These are phyloP conservation scores for Tupaia chinensis DNA, from an alignment of 2,113 vertebrate species.

Conservation along the genomic window DNA sequence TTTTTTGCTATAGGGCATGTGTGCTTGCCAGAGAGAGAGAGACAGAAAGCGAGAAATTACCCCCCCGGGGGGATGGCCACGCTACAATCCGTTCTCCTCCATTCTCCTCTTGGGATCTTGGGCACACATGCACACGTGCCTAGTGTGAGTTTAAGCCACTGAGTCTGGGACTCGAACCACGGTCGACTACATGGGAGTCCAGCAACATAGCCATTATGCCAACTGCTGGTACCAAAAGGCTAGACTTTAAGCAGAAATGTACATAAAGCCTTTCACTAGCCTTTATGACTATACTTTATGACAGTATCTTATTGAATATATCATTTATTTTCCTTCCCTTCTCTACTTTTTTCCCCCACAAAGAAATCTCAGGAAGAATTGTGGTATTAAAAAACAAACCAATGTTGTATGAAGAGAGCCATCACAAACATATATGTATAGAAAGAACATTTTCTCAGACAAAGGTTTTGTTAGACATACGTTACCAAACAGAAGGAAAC, in stretches of 20 bases:
- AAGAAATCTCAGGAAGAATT: neutral
- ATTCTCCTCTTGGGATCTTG: too few relatives aligned
- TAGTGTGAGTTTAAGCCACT: too few relatives aligned
- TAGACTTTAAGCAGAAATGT: slow-evolving; percentile 29
- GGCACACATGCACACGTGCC: too few relatives aligned
- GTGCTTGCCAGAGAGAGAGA: too few relatives aligned
- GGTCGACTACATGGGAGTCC: too few relatives aligned
- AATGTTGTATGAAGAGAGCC: neutral
- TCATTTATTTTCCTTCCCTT: neutral
- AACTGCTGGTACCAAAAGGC: neutral
- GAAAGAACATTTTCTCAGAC: slow-evolving; percentile 32
- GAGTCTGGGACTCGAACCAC: too few relatives aligned
- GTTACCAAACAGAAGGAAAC: neutral
- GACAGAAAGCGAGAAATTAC: too few relatives aligned
- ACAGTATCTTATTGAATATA: neutral
- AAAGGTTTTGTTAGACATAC: slow-evolving; percentile 1
- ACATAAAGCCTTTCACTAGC: slow-evolving; percentile 32
- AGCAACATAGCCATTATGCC: too few relatives aligned
- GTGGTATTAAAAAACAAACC: neutral
- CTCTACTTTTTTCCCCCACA: too few relatives aligned
- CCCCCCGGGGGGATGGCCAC: too few relatives aligned
- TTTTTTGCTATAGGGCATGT: too few relatives aligned
- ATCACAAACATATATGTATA: neutral
- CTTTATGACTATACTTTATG: neutral
- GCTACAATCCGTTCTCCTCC: too few relatives aligned